Percentiles rank a stretch among this genome's conserved stretches.
These are phyloP conservation scores for Noctua janthina DNA, from an alignment of 2,888 invertebrate species.

Conservation along the genomic window DNA sequence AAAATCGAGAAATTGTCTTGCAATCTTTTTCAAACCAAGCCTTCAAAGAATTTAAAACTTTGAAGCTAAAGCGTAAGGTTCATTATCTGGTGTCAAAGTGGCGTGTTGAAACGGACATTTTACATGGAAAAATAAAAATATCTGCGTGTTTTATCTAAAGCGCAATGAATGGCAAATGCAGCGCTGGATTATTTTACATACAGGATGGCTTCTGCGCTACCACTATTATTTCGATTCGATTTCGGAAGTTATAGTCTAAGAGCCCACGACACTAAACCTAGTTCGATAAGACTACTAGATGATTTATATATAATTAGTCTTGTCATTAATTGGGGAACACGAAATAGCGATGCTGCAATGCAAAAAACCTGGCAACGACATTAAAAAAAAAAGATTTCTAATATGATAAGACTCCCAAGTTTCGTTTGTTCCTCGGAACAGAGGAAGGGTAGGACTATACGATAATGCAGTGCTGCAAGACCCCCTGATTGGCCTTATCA, in stretches of 20 bases:
- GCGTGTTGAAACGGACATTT: conserved; percentile 71
- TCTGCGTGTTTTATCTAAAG: conserved; percentile 75
- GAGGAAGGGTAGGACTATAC: too few species aligned
- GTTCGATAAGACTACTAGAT: too few species aligned
- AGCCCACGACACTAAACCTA: too few species aligned
- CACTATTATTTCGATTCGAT: conserved; percentile 63
- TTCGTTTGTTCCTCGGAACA: too few species aligned
- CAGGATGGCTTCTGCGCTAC: conserved; percentile 62
- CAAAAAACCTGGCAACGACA: too few species aligned
- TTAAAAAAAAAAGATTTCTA: too few species aligned
- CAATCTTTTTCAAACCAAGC: conserved; percentile 60
- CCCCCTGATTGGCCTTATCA: too few species aligned
- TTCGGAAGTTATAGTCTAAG: conserved; percentile 18
- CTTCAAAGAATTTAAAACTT: conserved; percentile 56
- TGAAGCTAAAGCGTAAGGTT: conserved; percentile 45
- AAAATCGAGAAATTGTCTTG: conserved; percentile 71
- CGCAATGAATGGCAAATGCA: conserved; percentile 79
- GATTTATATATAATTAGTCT: too few species aligned
- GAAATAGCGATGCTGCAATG: too few species aligned
- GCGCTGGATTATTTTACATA: conserved; percentile 74
- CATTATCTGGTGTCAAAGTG: conserved; percentile 45
- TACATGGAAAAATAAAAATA: conserved; percentile 77
- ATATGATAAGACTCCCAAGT: too few species aligned
- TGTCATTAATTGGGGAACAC: too few species aligned
- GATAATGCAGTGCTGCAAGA: too few species aligned